A percentile compares a stretch with the other conserved stretches of the same genome.
Conservation (phyloP, 1,140 invertebrate genomes). For the Bombus confusus region DNA sequence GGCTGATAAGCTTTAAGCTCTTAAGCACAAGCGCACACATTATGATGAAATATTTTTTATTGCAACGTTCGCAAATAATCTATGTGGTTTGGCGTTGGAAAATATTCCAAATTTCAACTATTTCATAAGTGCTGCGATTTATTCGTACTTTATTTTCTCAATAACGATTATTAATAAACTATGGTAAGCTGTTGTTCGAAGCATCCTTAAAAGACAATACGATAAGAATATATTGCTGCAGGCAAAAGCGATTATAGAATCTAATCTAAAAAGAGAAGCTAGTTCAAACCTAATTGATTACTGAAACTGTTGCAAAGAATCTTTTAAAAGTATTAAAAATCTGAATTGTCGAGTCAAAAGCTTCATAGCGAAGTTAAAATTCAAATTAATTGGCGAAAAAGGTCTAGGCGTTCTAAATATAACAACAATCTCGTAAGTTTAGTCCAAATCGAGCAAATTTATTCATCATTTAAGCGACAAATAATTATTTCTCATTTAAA, state of each 20-base stretch:
- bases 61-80: no score
- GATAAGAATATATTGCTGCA: neutral
- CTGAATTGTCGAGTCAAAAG: neutral
- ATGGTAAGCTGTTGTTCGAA: no score
- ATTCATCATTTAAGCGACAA: constrained; percentile 1
- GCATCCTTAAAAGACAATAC: neutral
- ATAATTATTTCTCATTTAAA: constrained; percentile 45
- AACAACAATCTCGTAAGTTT: neutral
- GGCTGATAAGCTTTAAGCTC: neutral
- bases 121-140: no score
- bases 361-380: neutral
- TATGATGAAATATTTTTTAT: no score
- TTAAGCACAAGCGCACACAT: no score
- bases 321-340: neutral
- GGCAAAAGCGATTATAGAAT: neutral
- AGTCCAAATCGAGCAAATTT: neutral
- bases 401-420: no score
- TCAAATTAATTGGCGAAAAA: neutral
- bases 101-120: no score
- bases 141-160: no score
- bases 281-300: neutral
- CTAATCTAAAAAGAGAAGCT: neutral
- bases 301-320: neutral
- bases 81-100: no score
- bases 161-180: no score